A percentile compares a stretch with the other conserved stretches of the same genome.
phyloP scores from a whole-genome alignment of 2,113 vertebrate species.

The Todiramphus chloris region DNA sequence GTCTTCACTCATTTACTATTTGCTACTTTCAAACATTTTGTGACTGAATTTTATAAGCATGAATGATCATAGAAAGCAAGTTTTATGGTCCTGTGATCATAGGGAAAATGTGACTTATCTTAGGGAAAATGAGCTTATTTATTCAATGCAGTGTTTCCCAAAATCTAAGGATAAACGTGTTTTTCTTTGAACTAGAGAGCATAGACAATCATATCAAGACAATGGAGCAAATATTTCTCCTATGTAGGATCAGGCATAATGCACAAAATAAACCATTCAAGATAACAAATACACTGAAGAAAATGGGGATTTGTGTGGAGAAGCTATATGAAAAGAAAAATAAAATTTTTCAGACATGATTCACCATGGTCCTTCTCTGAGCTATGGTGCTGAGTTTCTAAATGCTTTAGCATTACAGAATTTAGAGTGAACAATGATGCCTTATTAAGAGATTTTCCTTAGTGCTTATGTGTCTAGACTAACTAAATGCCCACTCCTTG shows the following conservation, averaged over 20 bases:
- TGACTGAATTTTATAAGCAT: not conserved
- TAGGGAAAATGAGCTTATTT: not conserved
- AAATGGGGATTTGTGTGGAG: not conserved
- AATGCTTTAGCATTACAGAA: not conserved
- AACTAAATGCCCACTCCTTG: not conserved
- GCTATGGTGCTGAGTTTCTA: not conserved
- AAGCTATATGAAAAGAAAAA: not conserved
- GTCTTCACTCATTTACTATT: not conserved
- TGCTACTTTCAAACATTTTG: constrained; percentile 9
- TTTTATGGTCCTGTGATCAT: constrained; percentile 15
- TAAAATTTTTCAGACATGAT: not conserved
- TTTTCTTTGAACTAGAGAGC: not conserved
- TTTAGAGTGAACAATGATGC: not conserved
- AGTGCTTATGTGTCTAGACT: not conserved
- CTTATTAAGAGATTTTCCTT: not conserved
- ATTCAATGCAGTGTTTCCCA: not conserved
- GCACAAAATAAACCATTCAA: not conserved
- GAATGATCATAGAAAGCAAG: not conserved
- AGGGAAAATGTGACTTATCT: not conserved
- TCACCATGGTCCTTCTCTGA: not conserved
- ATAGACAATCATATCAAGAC: not conserved
- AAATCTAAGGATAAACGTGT: not conserved
- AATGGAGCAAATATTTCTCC: not conserved
- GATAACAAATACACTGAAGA: not conserved
- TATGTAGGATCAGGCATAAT: not conserved